These are phyloP conservation scores for Halcyon smyrnensis DNA, from an alignment of 2,797 vertebrate species.

Conservation along the genomic window DNA sequence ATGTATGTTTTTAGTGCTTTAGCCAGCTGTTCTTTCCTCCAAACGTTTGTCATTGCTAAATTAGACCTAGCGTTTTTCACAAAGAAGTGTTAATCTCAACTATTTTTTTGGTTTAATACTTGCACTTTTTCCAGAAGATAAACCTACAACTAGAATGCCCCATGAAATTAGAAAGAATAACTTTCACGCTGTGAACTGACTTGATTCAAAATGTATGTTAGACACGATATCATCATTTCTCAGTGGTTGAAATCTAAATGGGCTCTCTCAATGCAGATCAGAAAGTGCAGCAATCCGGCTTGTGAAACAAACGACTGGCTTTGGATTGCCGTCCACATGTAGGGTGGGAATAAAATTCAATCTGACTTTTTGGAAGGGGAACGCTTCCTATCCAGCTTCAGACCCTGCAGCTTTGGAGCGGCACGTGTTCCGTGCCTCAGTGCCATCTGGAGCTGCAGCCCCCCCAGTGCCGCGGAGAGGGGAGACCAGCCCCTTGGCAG, in stretches of 20 bases:
- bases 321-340: neutral
- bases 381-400: neutral
- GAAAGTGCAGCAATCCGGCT: neutral
- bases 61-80: neutral
- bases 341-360: neutral
- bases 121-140: neutral
- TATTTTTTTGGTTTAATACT: neutral
- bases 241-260: neutral
- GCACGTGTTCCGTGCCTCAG: neutral
- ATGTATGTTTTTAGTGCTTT: neutral
- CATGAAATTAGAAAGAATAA: neutral
- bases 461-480: accelerated
- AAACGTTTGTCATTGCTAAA: neutral
- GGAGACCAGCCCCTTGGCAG: accelerated
- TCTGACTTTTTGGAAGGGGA: neutral
- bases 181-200: neutral
- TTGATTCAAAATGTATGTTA: neutral
- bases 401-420: neutral
- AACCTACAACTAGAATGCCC: accelerated
- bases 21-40: neutral
- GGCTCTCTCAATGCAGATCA: neutral
- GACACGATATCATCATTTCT: neutral
- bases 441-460: neutral
- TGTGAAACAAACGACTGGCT: neutral
- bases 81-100: neutral